Evolutionary conservation across 92 coral and sea anemone species (phyloP).

Genomic region (Blastomussa wellsi): DNA sequence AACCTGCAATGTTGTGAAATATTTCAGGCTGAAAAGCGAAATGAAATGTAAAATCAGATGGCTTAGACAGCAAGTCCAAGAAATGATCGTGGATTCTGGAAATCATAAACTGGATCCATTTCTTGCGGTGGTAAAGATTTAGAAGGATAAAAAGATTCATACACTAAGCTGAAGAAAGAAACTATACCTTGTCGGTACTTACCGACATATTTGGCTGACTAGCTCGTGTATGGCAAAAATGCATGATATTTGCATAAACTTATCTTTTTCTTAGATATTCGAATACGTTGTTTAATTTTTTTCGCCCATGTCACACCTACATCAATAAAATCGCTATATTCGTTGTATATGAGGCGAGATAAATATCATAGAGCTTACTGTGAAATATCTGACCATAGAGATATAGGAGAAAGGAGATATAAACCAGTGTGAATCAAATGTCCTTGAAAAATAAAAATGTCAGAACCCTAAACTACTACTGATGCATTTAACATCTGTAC

Average conservation of each 20-base stretch:
- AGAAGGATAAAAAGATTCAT: neutral
- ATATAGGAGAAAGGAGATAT: neutral
- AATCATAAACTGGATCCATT: neutral
- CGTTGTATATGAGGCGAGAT: neutral
- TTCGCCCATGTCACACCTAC: neutral
- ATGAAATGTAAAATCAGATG: neutral
- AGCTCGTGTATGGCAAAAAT: neutral
- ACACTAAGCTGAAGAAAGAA: too few relatives aligned
- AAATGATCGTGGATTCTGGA: neutral
- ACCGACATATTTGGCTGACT: neutral
- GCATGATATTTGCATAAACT: neutral
- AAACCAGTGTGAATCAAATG: neutral
- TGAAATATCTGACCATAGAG: neutral
- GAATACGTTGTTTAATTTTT: neutral
- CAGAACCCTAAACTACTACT: neutral
- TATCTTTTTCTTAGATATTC: neutral
- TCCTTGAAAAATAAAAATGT: neutral
- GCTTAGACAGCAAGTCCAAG: neutral
- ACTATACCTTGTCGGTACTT: neutral
- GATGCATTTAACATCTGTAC: neutral
- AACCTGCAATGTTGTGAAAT: neutral
- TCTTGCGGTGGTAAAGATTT: neutral
- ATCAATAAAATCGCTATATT: neutral
- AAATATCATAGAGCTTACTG: neutral
- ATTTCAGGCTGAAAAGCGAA: neutral